phyloP scores from a whole-genome alignment of 2,113 vertebrate species.

The Xiphophorus hellerii region DNA sequence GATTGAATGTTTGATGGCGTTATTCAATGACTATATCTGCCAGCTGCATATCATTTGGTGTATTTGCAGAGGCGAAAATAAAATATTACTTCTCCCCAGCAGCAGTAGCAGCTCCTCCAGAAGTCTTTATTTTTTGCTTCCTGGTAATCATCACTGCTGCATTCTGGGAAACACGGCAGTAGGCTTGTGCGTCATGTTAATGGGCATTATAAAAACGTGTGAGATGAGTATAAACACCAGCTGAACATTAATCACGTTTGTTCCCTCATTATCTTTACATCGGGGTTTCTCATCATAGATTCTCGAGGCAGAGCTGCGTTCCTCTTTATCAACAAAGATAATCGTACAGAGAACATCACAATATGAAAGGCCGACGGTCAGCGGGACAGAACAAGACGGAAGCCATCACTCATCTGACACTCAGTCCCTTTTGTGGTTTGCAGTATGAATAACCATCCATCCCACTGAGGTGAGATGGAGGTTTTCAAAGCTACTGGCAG shows the following conservation, averaged over 20 bases:
- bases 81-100: constrained; percentile 13
- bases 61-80: constrained; percentile 36
- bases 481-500: constrained; percentile 41
- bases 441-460: constrained; percentile 48
- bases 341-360: constrained; percentile 10
- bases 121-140: background rate
- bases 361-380: constrained; percentile 42
- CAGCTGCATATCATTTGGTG: constrained; percentile 43
- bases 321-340: constrained; percentile 37
- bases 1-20: constrained; percentile 66
- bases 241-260: constrained; percentile 37
- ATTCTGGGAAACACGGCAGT: constrained; percentile 18
- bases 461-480: constrained; percentile 15
- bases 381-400: constrained; percentile 32
- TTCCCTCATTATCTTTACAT: constrained; percentile 47
- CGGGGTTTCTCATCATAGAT: constrained; percentile 38
- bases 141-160: background rate
- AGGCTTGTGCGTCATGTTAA: constrained; percentile 11
- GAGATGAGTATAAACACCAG: constrained; percentile 1
- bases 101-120: constrained; percentile 2
- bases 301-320: constrained; percentile 8
- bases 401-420: constrained; percentile 49
- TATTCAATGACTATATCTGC: constrained; percentile 53
- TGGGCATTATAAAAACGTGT: constrained; percentile 3
- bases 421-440: constrained; percentile 36